Conservation (phyloP, 2,113 vertebrate species). For the Ailuropoda melanoleuca region DNA sequence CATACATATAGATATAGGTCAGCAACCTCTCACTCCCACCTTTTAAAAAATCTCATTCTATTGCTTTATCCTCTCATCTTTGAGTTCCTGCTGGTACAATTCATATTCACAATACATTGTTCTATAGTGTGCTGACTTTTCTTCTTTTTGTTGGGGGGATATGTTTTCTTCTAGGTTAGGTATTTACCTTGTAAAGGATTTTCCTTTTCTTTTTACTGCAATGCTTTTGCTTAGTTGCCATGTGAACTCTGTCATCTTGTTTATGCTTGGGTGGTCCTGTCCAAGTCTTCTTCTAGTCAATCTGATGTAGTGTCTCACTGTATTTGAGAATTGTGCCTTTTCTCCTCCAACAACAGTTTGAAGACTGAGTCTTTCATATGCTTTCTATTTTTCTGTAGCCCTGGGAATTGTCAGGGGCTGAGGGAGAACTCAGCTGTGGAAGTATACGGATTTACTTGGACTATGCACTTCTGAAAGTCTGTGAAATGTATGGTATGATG, state of each 20-base stretch:
- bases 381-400: background rate
- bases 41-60: background rate
- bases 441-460: background rate
- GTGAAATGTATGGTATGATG: background rate
- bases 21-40: background rate
- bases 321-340: background rate
- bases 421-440: background rate
- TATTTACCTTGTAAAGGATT: background rate
- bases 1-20: background rate
- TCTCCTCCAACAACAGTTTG: background rate
- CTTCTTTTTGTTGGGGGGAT: background rate
- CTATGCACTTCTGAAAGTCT: background rate
- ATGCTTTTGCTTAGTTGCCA: background rate
- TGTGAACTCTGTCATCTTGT: background rate
- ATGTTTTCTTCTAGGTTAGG: background rate
- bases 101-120: background rate
- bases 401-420: background rate
- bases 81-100: background rate
- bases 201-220: background rate
- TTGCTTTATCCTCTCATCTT: background rate
- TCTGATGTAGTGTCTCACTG: background rate
- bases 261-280: background rate
- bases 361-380: background rate
- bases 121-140: background rate
- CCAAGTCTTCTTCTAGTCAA: background rate